These are phyloP conservation scores for Lipophrys pholis DNA, from an alignment of 2,113 vertebrate genomes.

Conservation along the genomic window DNA sequence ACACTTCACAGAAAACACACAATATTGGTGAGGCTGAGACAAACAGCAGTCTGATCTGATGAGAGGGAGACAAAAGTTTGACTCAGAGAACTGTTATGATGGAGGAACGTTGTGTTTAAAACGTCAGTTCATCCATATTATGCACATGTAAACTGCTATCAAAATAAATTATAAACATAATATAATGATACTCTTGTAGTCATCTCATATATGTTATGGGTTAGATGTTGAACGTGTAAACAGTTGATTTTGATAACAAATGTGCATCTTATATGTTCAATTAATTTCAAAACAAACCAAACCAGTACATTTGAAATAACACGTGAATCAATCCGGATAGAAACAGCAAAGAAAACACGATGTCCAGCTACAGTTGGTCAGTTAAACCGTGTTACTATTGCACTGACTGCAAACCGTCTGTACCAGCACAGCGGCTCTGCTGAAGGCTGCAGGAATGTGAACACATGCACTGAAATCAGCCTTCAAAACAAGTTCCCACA, in stretches of 20 bases:
- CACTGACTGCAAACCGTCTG: background rate
- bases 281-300: background rate
- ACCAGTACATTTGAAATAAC: background rate
- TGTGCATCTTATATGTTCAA: background rate
- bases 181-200: background rate
- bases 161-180: too few species aligned
- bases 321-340: background rate
- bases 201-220: background rate
- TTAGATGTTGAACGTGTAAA: background rate
- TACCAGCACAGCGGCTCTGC: conserved; percentile 3
- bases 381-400: background rate
- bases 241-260: background rate
- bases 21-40: background rate
- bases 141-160: too few species aligned
- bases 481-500: conserved; percentile 32
- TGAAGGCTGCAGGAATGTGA: background rate
- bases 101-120: too few species aligned
- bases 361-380: too few species aligned
- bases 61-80: background rate
- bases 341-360: too few species aligned
- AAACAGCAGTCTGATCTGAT: background rate
- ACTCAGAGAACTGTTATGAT: too few species aligned
- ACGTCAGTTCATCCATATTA: too few species aligned
- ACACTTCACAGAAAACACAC: conserved; percentile 28
- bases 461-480: background rate